These are phyloP conservation scores for Acropora yongei DNA, from an alignment of 64 coral and sea anemone genomes.

Conservation along the genomic window DNA sequence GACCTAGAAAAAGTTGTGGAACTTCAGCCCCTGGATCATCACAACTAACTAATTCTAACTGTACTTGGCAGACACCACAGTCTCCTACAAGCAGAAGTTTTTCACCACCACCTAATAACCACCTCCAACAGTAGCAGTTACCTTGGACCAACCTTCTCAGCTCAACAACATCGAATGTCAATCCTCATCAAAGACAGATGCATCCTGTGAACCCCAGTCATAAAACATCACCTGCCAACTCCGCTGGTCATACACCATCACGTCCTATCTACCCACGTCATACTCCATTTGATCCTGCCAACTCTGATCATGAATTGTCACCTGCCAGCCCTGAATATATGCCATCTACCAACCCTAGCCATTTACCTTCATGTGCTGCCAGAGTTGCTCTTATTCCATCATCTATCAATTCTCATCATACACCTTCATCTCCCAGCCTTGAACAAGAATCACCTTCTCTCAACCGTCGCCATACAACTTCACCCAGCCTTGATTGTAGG, in stretches of 20 bases:
- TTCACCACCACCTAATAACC: not conserved
- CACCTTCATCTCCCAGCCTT: not conserved
- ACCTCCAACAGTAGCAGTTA: not conserved
- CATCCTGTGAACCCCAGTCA: not conserved
- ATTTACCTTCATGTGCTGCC: not conserved
- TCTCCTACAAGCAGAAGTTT: not conserved
- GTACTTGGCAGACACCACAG: not conserved
- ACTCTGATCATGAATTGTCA: not conserved
- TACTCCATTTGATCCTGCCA: not conserved
- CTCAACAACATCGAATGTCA: not conserved
- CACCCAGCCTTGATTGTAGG: too few species aligned
- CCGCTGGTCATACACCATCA: not conserved
- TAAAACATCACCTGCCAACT: not conserved
- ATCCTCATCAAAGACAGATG: not conserved
- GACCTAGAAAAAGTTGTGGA: not conserved
- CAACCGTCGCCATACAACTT: not conserved
- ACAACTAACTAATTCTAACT: not conserved
- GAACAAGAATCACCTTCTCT: not conserved
- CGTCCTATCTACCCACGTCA: not conserved
- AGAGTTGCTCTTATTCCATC: not conserved
- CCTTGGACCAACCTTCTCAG: not conserved
- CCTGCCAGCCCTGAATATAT: not conserved
- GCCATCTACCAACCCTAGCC: not conserved
- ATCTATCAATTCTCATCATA: not conserved
- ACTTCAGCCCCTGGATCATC: not conserved